These are phyloP conservation scores for Amblyjoppa fuscipennis DNA, from an alignment of 2,888 invertebrate species.

Conservation along the genomic window DNA sequence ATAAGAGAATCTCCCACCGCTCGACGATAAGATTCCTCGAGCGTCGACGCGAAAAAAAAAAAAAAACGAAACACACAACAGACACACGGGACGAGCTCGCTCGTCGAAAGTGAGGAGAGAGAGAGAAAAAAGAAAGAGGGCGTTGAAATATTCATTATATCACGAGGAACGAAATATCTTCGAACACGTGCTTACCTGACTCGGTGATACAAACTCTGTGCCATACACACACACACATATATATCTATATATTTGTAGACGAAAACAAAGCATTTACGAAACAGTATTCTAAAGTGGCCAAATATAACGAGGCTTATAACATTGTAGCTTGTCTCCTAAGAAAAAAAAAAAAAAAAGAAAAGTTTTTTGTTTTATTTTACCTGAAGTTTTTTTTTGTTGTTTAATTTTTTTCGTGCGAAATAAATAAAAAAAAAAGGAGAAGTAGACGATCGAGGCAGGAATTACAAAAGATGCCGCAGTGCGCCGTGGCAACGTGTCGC, in stretches of 20 bases:
- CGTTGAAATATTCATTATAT: slow-evolving; percentile 1
- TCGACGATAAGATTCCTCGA: slow-evolving; percentile 19
- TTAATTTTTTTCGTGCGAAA: neutral
- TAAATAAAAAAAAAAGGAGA: slow-evolving; percentile 2
- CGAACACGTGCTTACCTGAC: slow-evolving; percentile 35
- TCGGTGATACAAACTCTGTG: slow-evolving; percentile 13
- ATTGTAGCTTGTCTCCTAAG: neutral
- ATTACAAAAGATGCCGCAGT: slow-evolving; percentile 86
- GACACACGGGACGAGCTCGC: neutral
- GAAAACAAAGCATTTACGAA: slow-evolving; percentile 6
- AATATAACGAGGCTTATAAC: slow-evolving; percentile 34
- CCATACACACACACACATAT: slow-evolving; percentile 4
- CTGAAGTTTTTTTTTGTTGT: neutral
- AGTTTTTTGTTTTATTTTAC: neutral
- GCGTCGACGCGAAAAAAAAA: neutral
- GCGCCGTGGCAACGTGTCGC: slow-evolving; percentile 87
- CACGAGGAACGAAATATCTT: slow-evolving; percentile 11
- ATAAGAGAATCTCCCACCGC: slow-evolving; percentile 13
- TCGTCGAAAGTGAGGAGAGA: neutral
- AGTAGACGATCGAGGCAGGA: neutral
- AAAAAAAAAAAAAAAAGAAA: neutral
- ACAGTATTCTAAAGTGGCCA: slow-evolving; percentile 54
- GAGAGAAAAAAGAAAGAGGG: neutral
- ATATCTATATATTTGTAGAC: slow-evolving; percentile 7
- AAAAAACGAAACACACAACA: neutral